Evolutionary conservation across 2,888 invertebrate genomes (phyloP), one percentile per base, ranked within the genome.

Genomic region (Campoplex capitator): DNA sequence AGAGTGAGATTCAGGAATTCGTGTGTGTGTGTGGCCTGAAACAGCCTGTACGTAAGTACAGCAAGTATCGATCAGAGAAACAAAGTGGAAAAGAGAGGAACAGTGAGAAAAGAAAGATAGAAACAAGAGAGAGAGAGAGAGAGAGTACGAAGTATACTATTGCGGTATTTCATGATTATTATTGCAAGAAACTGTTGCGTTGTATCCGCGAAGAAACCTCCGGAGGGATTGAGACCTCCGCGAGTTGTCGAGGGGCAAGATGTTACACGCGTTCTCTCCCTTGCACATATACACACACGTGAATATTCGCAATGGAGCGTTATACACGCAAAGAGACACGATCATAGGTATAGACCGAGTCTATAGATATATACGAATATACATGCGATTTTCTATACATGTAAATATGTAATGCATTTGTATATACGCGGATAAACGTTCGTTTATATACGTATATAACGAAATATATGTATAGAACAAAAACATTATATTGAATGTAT

Each of bases 181-280:
- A 89, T 88, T 88, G 76, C 84, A 70, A 73, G 81, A 82, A 62
- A 82, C 67, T 82, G 54, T 86, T 83, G 84, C 82, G 87, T 87
- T 82, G 84, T 82, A 74, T 86, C 83, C 76, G 77, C 79, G 62
- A 68, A 85, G 83, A 80, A 84, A 87, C 83, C 87, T 79, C 78
- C 70, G 71, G 81, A 75, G 85, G 86, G 91, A 93, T 93, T 93
- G 92, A 93, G 93, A 92, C 92, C 93, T 92, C 91, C 90, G 82
- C 65, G 68, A 82, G 92, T 91, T 89, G 90, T 91, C 89, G 88
- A 91, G 90, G 89, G 87, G 85, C 77, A 85, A 88, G 77, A 85
- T 86, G 86, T 86, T 86, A 86, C 86, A 86, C 73, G 86, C 86
- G 84, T 86, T 84, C 75, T 83, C 76, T 73, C 77, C 77, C 81